A percentile compares a stretch with the other conserved stretches of the same genome.
Conservation (phyloP, 2,888 invertebrate genomes). For the Philaethria dido region DNA sequence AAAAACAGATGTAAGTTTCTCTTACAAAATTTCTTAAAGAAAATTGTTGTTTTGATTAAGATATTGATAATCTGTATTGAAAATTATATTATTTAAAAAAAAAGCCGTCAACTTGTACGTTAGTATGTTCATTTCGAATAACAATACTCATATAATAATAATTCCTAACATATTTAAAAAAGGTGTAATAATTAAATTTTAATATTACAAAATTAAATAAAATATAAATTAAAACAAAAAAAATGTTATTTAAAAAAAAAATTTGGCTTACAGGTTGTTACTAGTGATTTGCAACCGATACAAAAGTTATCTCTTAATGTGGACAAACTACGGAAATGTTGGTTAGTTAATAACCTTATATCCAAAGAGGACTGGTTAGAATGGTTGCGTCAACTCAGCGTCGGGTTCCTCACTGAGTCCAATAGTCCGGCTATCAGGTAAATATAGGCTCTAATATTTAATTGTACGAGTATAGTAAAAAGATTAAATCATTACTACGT, state of each 20-base stretch:
- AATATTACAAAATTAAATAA: no score
- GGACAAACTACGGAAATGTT: slow-evolving; percentile 92
- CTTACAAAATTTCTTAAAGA: neutral
- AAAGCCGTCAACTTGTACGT: no score
- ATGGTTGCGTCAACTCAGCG: slow-evolving; percentile 96
- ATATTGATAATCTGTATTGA: neutral
- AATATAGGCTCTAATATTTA: no score
- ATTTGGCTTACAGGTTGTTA: slow-evolving; percentile 58
- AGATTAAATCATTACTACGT: no score
- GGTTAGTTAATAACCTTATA: slow-evolving; percentile 93
- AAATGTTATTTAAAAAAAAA: no score
- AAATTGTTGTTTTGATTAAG: neutral
- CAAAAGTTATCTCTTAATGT: slow-evolving; percentile 92
- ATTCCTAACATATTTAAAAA: no score
- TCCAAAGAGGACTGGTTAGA: slow-evolving; percentile 99
- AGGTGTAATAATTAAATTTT: no score
- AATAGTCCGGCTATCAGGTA: slow-evolving; percentile 95
- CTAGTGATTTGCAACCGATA: slow-evolving; percentile 84
- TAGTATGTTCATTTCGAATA: no score
- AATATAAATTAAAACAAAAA: no score
- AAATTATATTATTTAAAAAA: no score
- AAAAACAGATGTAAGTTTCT: slow-evolving; percentile 85
- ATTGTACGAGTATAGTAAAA: no score
- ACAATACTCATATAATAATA: no score
- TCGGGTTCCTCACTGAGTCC: slow-evolving; percentile 96